Conservation (phyloP, 2,113 vertebrate genomes). For the Glaucidium brasilianum region DNA sequence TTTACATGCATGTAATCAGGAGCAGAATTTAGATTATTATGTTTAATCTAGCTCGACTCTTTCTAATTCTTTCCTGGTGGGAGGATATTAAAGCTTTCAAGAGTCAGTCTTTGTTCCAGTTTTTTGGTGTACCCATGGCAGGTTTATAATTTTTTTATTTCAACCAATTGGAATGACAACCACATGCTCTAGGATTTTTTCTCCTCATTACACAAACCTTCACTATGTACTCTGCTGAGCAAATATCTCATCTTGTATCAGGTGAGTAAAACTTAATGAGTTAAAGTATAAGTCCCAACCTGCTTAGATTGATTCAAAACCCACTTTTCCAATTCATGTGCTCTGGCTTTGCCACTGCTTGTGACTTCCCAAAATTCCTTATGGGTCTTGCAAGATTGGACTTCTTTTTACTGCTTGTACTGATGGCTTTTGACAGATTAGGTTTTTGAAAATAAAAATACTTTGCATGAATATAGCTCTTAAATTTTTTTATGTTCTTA, state of each 20-base stretch:
- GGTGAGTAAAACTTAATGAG: conserved; percentile 21
- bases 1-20: conserved; percentile 20
- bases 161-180: conserved; percentile 9
- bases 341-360: background rate
- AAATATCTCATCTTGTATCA: conserved; percentile 9
- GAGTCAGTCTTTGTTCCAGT: background rate
- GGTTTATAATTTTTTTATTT: conserved; percentile 37
- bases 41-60: background rate
- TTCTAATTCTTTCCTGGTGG: conserved; percentile 39
- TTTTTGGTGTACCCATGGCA: background rate
- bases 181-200: conserved; percentile 14
- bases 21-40: conserved; percentile 26
- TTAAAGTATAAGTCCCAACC: background rate
- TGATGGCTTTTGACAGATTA: background rate
- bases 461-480: background rate
- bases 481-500: background rate
- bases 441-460: background rate
- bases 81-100: conserved; percentile 20
- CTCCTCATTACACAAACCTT: conserved; percentile 11
- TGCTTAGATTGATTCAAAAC: background rate
- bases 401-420: background rate
- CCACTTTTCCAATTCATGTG: background rate
- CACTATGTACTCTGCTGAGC: background rate
- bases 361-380: background rate
- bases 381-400: background rate